phyloP scores from a whole-genome alignment of 2,888 invertebrate genomes.

The Caenorhabditis sp. region DNA sequence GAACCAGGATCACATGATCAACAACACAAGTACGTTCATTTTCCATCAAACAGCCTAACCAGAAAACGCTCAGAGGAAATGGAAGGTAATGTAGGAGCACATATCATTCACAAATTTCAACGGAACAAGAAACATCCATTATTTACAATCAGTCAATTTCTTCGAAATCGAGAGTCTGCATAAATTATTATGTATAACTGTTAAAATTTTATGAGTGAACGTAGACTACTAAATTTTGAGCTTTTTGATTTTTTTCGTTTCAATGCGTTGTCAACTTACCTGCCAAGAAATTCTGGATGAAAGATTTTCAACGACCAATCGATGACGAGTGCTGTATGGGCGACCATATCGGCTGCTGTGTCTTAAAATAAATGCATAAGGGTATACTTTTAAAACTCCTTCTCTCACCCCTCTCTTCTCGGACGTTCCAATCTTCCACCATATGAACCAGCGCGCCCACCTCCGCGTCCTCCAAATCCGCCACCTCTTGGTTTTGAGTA shows the following conservation, averaged over 20 bases:
- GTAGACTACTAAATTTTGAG: background rate
- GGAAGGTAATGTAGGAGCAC: background rate
- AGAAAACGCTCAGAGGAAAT: background rate
- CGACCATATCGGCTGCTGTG: constrained; percentile 84
- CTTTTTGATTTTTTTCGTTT: background rate
- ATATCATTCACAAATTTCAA: background rate
- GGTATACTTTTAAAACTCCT: background rate
- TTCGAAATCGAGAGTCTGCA: constrained; percentile 1
- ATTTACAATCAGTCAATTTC: constrained; percentile 1
- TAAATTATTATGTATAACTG: constrained; percentile 2
- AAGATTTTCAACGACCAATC: constrained; percentile 94
- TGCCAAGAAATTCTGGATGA: constrained; percentile 99
- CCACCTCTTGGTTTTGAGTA: constrained; percentile 56
- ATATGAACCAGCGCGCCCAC: constrained; percentile 12
- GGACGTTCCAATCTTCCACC: constrained; percentile 13
- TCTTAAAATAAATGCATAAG: background rate
- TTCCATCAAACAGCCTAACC: background rate
- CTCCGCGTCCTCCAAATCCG: constrained; percentile 23
- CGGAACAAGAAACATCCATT: background rate
- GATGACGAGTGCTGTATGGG: constrained; percentile 94
- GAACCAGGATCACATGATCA: background rate
- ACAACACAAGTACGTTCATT: background rate
- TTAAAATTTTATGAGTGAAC: background rate
- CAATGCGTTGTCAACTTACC: constrained; percentile 75
- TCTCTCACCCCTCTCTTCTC: constrained; percentile 32